phyloP scores from a whole-genome alignment of 1,140 invertebrate genomes.

The Ridgeia piscesae region DNA sequence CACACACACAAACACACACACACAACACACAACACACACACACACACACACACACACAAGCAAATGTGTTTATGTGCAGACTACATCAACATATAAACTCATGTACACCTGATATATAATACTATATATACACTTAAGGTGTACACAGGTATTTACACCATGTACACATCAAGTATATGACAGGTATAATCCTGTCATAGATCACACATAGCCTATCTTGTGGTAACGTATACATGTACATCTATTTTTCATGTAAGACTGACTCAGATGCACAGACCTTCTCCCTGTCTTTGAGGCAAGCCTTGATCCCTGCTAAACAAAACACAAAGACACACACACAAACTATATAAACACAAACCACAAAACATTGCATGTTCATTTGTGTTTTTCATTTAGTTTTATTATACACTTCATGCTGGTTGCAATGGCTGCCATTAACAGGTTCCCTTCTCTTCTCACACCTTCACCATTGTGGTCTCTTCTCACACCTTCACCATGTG shows the following conservation, averaged over 20 bases:
- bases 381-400: not conserved
- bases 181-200: not conserved
- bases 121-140: conserved; percentile 19
- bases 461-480: no score
- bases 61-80: not conserved
- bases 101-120: conserved; percentile 8
- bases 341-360: not conserved
- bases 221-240: not conserved
- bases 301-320: not conserved
- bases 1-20: not conserved
- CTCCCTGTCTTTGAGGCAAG: not conserved
- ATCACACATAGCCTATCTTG: not conserved
- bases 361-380: not conserved
- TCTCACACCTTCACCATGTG: no score
- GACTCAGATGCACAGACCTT: not conserved
- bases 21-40: not conserved
- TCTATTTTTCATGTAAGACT: not conserved
- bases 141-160: conserved; percentile 4
- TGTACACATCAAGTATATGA: not conserved
- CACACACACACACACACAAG: not conserved
- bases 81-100: not conserved
- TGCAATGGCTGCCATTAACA: not conserved
- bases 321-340: not conserved
- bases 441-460: no score
- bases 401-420: not conserved